phyloP scores from a whole-genome alignment of 2,888 invertebrate species.

The Leuctra nigra region DNA sequence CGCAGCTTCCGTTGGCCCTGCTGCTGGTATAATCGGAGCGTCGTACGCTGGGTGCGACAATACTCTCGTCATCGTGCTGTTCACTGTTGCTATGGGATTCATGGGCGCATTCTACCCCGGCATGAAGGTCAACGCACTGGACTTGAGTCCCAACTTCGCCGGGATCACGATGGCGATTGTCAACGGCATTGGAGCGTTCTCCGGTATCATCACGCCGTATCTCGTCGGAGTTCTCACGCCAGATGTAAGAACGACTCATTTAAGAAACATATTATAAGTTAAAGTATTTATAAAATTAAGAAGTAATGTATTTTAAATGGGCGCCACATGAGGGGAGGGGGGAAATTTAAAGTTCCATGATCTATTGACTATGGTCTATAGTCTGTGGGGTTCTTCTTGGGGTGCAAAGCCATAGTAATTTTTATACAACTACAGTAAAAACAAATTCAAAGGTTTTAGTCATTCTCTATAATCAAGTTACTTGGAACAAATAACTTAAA shows the following conservation, averaged over 20 bases:
- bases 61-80: conserved; percentile 51
- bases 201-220: conserved; percentile 62
- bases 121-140: conserved; percentile 61
- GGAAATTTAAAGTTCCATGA: no score
- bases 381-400: background rate
- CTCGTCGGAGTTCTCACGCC: conserved; percentile 59
- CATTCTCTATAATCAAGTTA: no score
- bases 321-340: background rate
- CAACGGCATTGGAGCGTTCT: conserved; percentile 63
- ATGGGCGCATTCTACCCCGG: conserved; percentile 64
- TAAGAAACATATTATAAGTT: no score
- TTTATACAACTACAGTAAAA: no score
- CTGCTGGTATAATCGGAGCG: conserved; percentile 58
- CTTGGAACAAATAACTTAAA: no score
- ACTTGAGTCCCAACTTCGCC: conserved; percentile 59
- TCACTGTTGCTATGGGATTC: conserved; percentile 60
- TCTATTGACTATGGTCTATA: background rate
- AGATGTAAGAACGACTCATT: conserved; percentile 44
- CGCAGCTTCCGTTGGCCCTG: conserved; percentile 52
- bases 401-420: no score
- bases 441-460: no score
- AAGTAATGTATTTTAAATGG: background rate
- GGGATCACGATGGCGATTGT: conserved; percentile 62
- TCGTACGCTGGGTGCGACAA: conserved; percentile 63
- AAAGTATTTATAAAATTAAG: no score